These are phyloP conservation scores for Melanocharis versteri DNA, from an alignment of 2,113 vertebrate genomes.

Conservation along the genomic window DNA sequence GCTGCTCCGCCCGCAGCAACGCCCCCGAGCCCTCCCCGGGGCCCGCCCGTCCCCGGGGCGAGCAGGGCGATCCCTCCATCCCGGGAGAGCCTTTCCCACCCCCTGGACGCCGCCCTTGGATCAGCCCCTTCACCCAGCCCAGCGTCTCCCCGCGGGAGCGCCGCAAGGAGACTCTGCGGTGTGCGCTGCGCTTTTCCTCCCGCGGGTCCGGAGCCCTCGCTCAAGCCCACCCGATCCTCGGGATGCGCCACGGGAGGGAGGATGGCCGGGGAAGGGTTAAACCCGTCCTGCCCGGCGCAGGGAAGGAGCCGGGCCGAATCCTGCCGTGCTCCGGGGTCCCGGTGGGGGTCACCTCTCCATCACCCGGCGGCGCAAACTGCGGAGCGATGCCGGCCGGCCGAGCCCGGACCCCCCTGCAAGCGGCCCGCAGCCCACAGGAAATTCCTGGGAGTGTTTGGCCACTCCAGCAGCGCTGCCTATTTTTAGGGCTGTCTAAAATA, in stretches of 20 bases:
- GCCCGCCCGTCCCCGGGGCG: accelerated
- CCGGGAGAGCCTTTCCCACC: not conserved
- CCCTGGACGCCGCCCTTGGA: accelerated
- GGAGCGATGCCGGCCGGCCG: not conserved
- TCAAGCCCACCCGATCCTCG: accelerated
- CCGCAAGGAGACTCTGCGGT: accelerated
- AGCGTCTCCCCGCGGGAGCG: accelerated
- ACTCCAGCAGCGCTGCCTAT: slow-evolving; percentile 46
- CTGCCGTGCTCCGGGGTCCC: not conserved
- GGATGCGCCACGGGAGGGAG: not conserved
- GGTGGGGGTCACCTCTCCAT: not conserved
- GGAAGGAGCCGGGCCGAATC: not conserved
- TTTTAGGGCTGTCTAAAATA: slow-evolving; percentile 61
- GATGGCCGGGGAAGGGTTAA: not conserved
- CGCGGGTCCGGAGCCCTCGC: accelerated
- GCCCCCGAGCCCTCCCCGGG: not conserved
- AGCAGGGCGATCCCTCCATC: not conserved
- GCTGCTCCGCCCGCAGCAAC: not conserved
- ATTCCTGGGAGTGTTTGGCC: slow-evolving; percentile 65
- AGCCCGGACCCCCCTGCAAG: slow-evolving; percentile 16
- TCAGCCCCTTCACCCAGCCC: not conserved
- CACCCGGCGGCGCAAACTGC: not conserved
- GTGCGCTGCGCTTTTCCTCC: not conserved
- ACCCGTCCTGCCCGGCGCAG: accelerated
- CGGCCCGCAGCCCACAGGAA: slow-evolving; percentile 60